phyloP scores from a whole-genome alignment of 2,888 invertebrate species.

The Myopa testacea region DNA sequence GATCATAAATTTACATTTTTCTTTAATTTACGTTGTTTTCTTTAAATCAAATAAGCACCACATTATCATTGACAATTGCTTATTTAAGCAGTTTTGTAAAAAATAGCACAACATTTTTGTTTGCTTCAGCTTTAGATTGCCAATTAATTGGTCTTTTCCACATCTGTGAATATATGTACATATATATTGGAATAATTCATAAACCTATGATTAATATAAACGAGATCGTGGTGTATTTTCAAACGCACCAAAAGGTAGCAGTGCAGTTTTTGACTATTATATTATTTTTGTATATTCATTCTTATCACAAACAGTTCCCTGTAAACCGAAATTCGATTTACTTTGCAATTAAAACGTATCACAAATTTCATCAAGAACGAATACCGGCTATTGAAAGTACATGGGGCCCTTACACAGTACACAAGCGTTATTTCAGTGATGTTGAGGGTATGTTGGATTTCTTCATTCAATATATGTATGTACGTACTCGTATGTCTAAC shows the following conservation, averaged over 20 bases:
- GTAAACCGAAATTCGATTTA: constrained; percentile 55
- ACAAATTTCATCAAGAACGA: constrained; percentile 82
- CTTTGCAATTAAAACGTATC: constrained; percentile 92
- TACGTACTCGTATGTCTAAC: too few relatives aligned
- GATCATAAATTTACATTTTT: not conserved
- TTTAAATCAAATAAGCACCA: not conserved
- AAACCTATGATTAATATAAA: too few relatives aligned
- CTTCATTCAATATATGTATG: not conserved
- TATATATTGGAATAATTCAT: too few relatives aligned
- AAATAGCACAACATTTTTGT: too few relatives aligned
- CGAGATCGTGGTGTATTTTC: too few relatives aligned
- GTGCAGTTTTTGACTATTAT: not conserved
- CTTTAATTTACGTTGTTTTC: not conserved
- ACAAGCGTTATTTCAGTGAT: constrained; percentile 87
- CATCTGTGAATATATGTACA: too few relatives aligned
- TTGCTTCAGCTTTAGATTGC: too few relatives aligned
- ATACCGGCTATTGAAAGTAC: constrained; percentile 84
- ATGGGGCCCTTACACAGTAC: constrained; percentile 81
- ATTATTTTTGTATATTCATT: not conserved
- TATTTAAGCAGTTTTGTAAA: too few relatives aligned
- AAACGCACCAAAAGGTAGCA: not conserved
- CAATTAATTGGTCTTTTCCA: too few relatives aligned
- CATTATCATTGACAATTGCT: not conserved
- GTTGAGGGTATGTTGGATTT: constrained; percentile 71
- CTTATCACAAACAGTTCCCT: constrained; percentile 45